A percentile compares a stretch with the other conserved stretches of the same genome.
Conservation (phyloP, 1,140 invertebrate species). For the Neodiprion virginianus region DNA sequence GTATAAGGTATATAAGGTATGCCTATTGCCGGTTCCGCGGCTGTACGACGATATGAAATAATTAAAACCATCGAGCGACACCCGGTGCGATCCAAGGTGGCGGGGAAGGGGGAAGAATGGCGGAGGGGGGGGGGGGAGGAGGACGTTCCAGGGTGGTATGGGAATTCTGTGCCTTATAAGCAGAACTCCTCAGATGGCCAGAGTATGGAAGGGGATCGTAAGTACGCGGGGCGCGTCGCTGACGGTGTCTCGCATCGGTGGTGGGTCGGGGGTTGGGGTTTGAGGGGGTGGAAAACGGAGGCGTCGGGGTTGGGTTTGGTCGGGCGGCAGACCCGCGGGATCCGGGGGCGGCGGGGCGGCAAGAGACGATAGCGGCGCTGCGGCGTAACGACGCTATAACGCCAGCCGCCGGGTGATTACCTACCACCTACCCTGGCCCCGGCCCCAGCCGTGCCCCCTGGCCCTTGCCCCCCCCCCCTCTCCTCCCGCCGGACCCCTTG, state of each 20-base stretch:
- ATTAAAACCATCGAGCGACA: slow-evolving; percentile 38
- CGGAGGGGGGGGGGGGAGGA: not conserved
- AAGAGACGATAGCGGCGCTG: slow-evolving; percentile 46
- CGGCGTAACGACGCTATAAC: slow-evolving; percentile 58
- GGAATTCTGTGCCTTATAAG: not conserved
- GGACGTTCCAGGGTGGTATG: not conserved
- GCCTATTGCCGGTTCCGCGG: not conserved
- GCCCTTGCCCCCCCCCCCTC: slow-evolving; percentile 26
- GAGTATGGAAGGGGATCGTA: slow-evolving; percentile 1
- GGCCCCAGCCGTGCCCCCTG: slow-evolving; percentile 19
- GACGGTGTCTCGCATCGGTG: not conserved
- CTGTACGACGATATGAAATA: slow-evolving; percentile 36
- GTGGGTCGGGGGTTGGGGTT: not conserved
- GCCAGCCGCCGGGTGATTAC: slow-evolving; percentile 56
- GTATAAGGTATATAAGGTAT: too few relatives aligned
- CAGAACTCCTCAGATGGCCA: not conserved
- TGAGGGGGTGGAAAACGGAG: slow-evolving; percentile 18
- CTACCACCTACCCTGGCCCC: slow-evolving; percentile 41
- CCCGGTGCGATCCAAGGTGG: slow-evolving; percentile 1
- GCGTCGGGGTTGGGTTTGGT: slow-evolving; percentile 23
- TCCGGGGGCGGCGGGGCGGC: slow-evolving; percentile 13
- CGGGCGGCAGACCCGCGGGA: slow-evolving; percentile 19
- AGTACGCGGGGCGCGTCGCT: slow-evolving; percentile 12
- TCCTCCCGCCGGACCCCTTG: not conserved
- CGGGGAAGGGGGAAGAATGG: not conserved